These are phyloP conservation scores for Lophius piscatorius DNA, from an alignment of 2,113 vertebrate genomes.

Conservation along the genomic window DNA sequence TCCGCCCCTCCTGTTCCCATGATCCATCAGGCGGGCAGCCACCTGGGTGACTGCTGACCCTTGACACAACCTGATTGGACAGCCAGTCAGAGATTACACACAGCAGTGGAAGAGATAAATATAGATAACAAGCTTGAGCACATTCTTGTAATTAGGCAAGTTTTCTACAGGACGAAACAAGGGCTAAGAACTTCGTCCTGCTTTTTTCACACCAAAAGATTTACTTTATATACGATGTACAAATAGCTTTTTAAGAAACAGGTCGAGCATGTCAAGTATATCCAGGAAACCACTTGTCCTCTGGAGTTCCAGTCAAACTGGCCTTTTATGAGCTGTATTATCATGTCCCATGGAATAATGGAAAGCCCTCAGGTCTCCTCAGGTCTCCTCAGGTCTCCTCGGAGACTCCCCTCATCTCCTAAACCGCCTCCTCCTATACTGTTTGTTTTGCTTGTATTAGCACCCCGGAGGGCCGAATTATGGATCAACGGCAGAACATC, in stretches of 20 bases:
- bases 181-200: neutral
- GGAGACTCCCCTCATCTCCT: constrained; percentile 27
- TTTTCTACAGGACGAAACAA: constrained; percentile 2
- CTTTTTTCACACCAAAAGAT: neutral
- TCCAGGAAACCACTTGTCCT: constrained; percentile 2
- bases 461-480: constrained; percentile 74
- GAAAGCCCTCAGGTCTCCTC: constrained; percentile 31
- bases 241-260: neutral
- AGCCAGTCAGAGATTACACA: constrained; percentile 32
- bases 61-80: constrained; percentile 50
- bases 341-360: constrained; percentile 30
- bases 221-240: neutral
- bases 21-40: constrained; percentile 74
- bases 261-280: constrained; percentile 3
- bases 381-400: constrained; percentile 26
- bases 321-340: constrained; percentile 76
- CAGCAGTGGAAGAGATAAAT: constrained; percentile 52
- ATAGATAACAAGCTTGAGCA: constrained; percentile 24
- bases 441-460: constrained; percentile 70
- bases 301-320: constrained; percentile 70
- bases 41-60: constrained; percentile 73
- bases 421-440: constrained; percentile 42
- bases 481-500: constrained; percentile 79
- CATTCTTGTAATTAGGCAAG: constrained; percentile 42
- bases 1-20: constrained; percentile 60